phyloP scores from a whole-genome alignment of 92 coral and sea anemone species.

The Heliopora coerulea region DNA sequence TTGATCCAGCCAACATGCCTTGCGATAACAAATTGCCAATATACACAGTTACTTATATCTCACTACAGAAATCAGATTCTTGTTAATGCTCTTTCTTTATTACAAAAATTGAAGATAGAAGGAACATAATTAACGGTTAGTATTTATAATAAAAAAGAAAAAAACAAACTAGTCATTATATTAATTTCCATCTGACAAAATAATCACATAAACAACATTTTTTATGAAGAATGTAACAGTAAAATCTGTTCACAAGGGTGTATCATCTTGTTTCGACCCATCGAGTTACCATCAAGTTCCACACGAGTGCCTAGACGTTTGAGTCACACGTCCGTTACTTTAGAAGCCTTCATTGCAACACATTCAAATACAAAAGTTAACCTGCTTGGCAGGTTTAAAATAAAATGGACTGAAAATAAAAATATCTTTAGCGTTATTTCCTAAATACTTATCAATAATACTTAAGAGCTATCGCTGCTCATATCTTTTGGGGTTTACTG shows the following conservation, averaged over 20 bases:
- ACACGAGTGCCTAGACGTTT: too few relatives aligned
- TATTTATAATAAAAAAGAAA: background rate
- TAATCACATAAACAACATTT: background rate
- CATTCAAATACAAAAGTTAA: background rate
- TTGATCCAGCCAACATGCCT: constrained; percentile 11
- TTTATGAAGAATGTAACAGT: too few relatives aligned
- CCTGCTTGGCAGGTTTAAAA: constrained; percentile 46
- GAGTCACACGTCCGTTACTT: too few relatives aligned
- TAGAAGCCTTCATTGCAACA: too few relatives aligned
- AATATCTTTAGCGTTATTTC: constrained; percentile 7
- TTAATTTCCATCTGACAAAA: constrained; percentile 18
- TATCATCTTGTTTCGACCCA: too few relatives aligned
- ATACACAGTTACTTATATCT: too few relatives aligned
- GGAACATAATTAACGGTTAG: constrained; percentile 6
- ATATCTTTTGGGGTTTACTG: constrained; percentile 19
- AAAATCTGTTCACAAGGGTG: too few relatives aligned
- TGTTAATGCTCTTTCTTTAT: background rate
- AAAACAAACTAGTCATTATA: constrained; percentile 14
- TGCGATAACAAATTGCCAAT: constrained; percentile 2
- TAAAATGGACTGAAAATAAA: constrained; percentile 3
- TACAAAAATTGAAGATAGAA: background rate
- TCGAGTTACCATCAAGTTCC: too few relatives aligned
- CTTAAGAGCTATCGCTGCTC: constrained; percentile 24
- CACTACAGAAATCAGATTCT: background rate
- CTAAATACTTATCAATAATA: constrained; percentile 40